Conservation (phyloP, 2,888 invertebrate genomes). For the Mythimna albipuncta region DNA sequence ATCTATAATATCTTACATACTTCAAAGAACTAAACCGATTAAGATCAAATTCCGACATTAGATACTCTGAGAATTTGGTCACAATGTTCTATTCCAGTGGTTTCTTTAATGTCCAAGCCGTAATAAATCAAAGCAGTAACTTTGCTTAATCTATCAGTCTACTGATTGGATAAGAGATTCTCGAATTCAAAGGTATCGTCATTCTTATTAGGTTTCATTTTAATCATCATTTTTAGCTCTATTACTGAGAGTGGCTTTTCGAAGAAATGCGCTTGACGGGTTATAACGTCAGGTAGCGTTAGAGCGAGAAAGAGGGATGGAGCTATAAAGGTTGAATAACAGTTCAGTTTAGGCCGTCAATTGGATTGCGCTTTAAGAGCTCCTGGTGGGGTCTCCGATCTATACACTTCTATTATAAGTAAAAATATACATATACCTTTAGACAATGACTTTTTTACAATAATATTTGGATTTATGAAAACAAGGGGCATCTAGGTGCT, state of each 20-base stretch:
- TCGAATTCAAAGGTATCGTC: neutral
- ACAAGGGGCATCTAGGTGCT: too few species aligned
- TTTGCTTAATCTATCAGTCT: neutral
- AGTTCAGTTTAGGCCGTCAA: too few species aligned
- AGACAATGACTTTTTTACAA: too few species aligned
- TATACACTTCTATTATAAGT: too few species aligned
- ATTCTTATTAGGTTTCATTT: neutral
- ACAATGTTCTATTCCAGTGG: conserved; percentile 14
- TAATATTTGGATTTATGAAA: too few species aligned
- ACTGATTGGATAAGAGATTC: neutral
- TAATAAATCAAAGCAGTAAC: neutral
- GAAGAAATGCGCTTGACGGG: neutral
- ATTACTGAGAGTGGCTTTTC: neutral
- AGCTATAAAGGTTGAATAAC: too few species aligned
- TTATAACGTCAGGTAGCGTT: too few species aligned
- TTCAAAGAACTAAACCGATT: conserved; percentile 19
- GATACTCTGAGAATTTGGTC: conserved; percentile 42
- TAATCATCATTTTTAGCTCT: neutral
- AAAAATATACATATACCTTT: too few species aligned
- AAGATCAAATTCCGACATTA: conserved; percentile 32
- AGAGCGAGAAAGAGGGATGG: too few species aligned
- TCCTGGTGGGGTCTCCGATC: neutral
- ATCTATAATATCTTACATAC: neutral
- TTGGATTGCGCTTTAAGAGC: too few species aligned
- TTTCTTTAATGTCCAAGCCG: conserved; percentile 4